These are phyloP conservation scores for Trematomus bernacchii DNA, from an alignment of 2,797 vertebrate genomes.

Conservation along the genomic window DNA sequence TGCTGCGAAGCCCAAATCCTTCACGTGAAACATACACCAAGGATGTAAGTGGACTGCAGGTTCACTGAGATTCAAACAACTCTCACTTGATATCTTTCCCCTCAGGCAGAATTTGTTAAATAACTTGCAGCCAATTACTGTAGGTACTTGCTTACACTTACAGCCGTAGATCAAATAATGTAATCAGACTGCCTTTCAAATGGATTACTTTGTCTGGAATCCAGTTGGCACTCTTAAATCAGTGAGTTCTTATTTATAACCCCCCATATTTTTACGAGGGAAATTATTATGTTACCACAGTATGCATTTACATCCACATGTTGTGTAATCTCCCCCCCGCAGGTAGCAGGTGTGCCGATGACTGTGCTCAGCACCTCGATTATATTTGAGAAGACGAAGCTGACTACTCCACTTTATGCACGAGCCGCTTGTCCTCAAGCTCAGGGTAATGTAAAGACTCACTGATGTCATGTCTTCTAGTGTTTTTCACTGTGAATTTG, in stretches of 20 bases:
- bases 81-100: neutral
- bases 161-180: slow-evolving; percentile 1
- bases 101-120: neutral
- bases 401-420: slow-evolving; percentile 81
- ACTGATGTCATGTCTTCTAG: neutral
- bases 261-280: neutral
- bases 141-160: slow-evolving; percentile 22
- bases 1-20: slow-evolving; percentile 76
- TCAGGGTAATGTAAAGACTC: slow-evolving; percentile 52
- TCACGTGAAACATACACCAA: slow-evolving; percentile 66
- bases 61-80: neutral
- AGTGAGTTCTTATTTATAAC: neutral
- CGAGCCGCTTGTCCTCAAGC: slow-evolving; percentile 79
- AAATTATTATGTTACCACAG: no score
- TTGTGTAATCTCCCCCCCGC: no score
- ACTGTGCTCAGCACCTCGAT: no score
- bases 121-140: slow-evolving; percentile 2
- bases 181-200: slow-evolving; percentile 11
- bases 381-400: no score
- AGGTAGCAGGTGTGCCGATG: no score
- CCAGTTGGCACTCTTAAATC: slow-evolving; percentile 18
- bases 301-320: no score
- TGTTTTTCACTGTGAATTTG: slow-evolving; percentile 1
- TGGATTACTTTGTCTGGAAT: slow-evolving; percentile 21
- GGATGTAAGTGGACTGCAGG: slow-evolving; percentile 51